Percentiles rank a stretch among this genome's conserved stretches.
phyloP scores from a whole-genome alignment of 2,113 vertebrate species.

The Nerophis ophidion region DNA sequence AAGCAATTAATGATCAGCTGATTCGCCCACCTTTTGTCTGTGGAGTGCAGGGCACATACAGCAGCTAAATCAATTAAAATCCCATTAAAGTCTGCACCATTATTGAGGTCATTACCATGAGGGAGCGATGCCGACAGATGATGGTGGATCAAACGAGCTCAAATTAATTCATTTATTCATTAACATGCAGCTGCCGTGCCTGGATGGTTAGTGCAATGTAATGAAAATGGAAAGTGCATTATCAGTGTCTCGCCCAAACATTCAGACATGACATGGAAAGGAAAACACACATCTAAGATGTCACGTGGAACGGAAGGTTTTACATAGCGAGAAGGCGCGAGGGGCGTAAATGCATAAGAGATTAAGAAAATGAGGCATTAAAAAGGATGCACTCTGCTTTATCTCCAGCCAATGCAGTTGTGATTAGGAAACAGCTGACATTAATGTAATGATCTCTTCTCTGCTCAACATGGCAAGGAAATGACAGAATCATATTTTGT shows the following conservation, averaged over 20 bases:
- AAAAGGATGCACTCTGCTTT: slow-evolving; percentile 26
- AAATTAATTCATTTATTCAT: slow-evolving; percentile 70
- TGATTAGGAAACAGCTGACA: slow-evolving; percentile 60
- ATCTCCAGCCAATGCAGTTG: slow-evolving; percentile 47
- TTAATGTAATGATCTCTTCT: slow-evolving; percentile 56
- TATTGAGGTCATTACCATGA: slow-evolving; percentile 65
- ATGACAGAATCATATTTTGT: slow-evolving; percentile 43
- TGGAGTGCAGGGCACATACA: slow-evolving; percentile 14
- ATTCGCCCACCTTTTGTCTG: slow-evolving; percentile 26
- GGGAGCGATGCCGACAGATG: slow-evolving; percentile 30
- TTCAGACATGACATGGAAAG: slow-evolving; percentile 43
- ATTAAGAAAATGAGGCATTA: slow-evolving; percentile 1
- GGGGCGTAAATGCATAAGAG: background rate
- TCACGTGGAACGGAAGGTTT: slow-evolving; percentile 13
- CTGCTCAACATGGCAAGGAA: slow-evolving; percentile 38
- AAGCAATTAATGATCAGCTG: slow-evolving; percentile 18
- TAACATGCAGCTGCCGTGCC: slow-evolving; percentile 35
- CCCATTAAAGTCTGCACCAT: slow-evolving; percentile 61
- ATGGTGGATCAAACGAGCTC: slow-evolving; percentile 63
- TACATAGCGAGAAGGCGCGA: slow-evolving; percentile 6
- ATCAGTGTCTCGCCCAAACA: slow-evolving; percentile 34
- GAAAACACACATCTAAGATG: slow-evolving; percentile 51
- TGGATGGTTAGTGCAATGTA: slow-evolving; percentile 29
- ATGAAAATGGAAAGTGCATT: slow-evolving; percentile 35
- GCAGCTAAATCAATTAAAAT: slow-evolving; percentile 69